These are phyloP conservation scores for Pherbina coryleti DNA, from an alignment of 2,888 invertebrate genomes.

Conservation along the genomic window DNA sequence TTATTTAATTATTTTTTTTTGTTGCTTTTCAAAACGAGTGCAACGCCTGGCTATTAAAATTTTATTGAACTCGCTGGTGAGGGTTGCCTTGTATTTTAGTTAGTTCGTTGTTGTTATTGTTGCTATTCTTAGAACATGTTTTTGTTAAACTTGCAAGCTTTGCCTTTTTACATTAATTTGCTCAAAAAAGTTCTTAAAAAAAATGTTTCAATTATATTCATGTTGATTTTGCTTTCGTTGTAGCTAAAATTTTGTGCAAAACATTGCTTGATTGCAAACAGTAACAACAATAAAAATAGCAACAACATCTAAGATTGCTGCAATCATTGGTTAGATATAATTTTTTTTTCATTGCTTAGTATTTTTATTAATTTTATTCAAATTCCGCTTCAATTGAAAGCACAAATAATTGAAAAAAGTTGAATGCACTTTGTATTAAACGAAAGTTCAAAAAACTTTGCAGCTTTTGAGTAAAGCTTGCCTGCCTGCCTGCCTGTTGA, in stretches of 20 bases:
- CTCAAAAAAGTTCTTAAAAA: too few species aligned
- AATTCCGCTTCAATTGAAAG: too few species aligned
- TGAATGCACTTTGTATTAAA: slow-evolving; percentile 1
- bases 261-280: background rate
- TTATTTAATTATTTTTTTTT: background rate
- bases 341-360: too few species aligned
- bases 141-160: background rate
- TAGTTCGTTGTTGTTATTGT: background rate
- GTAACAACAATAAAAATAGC: slow-evolving; percentile 37
- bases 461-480: too few species aligned
- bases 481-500: too few species aligned
- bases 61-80: slow-evolving; percentile 14
- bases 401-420: background rate
- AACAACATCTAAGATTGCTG: slow-evolving; percentile 35
- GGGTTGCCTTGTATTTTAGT: background rate
- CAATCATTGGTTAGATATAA: slow-evolving; percentile 14
- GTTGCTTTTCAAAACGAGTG: background rate
- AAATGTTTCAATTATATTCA: too few species aligned
- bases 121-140: background rate
- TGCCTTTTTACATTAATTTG: too few species aligned
- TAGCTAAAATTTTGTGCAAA: too few species aligned
- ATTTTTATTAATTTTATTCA: too few species aligned
- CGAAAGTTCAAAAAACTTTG: background rate
- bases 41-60: slow-evolving; percentile 1
- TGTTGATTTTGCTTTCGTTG: too few species aligned